phyloP scores from a whole-genome alignment of 2,888 invertebrate genomes.

The Leptinotarsa juncta region DNA sequence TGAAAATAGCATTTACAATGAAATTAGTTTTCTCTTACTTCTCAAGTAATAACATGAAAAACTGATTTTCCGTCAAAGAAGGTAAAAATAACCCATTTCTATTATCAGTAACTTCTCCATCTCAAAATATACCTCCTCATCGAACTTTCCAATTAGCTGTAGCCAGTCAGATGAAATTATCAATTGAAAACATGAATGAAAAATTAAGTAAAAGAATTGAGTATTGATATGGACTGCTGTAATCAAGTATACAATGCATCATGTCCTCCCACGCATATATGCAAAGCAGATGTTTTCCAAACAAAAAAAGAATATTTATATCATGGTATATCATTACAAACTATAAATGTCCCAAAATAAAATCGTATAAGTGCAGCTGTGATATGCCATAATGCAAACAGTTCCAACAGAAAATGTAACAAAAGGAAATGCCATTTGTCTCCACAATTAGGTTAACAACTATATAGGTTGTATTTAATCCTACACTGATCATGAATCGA shows the following conservation, averaged over 20 bases:
- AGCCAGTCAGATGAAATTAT: constrained; percentile 46
- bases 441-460: constrained; percentile 51
- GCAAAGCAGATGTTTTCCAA: constrained; percentile 56
- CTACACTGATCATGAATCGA: constrained; percentile 36
- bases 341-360: constrained; percentile 55
- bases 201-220: constrained; percentile 29
- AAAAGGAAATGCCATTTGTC: constrained; percentile 40
- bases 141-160: constrained; percentile 63
- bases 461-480: not conserved
- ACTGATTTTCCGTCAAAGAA: constrained; percentile 26
- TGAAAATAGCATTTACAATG: too few species aligned
- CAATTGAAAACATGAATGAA: constrained; percentile 10
- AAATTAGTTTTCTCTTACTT: too few species aligned
- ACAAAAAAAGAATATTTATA: constrained; percentile 61
- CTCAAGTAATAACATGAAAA: not conserved
- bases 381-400: constrained; percentile 48
- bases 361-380: constrained; percentile 57
- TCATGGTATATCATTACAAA: constrained; percentile 50
- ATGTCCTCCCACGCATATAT: constrained; percentile 51
- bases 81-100: constrained; percentile 47
- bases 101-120: constrained; percentile 41
- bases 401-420: constrained; percentile 46
- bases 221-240: constrained; percentile 55
- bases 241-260: constrained; percentile 59
- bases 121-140: constrained; percentile 50